phyloP scores from a whole-genome alignment of 1,140 invertebrate species.

The Drosophila suzukii region DNA sequence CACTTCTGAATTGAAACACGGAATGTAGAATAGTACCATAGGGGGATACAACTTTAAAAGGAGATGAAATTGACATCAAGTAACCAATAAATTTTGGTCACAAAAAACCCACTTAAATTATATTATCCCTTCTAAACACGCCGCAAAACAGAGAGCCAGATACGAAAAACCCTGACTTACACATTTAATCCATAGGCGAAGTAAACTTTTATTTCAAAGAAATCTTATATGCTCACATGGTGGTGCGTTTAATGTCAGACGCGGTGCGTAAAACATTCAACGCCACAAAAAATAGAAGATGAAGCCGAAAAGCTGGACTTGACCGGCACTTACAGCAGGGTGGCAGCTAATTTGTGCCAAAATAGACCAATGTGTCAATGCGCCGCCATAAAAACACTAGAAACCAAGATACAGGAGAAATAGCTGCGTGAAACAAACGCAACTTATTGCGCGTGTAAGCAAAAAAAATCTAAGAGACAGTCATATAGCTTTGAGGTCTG shows the following conservation, averaged over 20 bases:
- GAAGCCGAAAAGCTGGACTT: slow-evolving; percentile 8
- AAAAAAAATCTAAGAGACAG: slow-evolving; percentile 55
- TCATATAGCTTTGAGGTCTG: slow-evolving; percentile 51
- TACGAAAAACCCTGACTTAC: slow-evolving; percentile 11
- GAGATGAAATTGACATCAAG: slow-evolving; percentile 8
- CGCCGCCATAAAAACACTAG: slow-evolving; percentile 59
- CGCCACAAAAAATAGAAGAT: slow-evolving; percentile 59
- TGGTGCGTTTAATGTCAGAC: slow-evolving; percentile 60
- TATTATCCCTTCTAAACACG: slow-evolving; percentile 58
- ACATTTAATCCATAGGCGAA: slow-evolving; percentile 36
- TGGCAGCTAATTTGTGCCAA: slow-evolving; percentile 69
- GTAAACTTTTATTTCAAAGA: slow-evolving; percentile 33
- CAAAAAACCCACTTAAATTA: slow-evolving; percentile 67
- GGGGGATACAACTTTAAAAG: slow-evolving; percentile 4
- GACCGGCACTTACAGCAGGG: slow-evolving; percentile 37
- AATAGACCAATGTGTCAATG: slow-evolving; percentile 69
- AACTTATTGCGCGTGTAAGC: slow-evolving; percentile 75
- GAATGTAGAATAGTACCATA: slow-evolving; percentile 4
- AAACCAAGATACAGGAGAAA: slow-evolving; percentile 1
- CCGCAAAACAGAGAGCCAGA: slow-evolving; percentile 7
- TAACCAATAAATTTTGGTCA: slow-evolving; percentile 31
- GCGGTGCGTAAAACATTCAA: slow-evolving; percentile 69
- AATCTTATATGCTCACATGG: slow-evolving; percentile 54
- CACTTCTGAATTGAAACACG: slow-evolving; percentile 24
- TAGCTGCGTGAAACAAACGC: slow-evolving; percentile 14